A percentile compares a stretch with the other conserved stretches of the same genome.
phyloP scores from a whole-genome alignment of 1,140 invertebrate species.

The Fopius arisanus region DNA sequence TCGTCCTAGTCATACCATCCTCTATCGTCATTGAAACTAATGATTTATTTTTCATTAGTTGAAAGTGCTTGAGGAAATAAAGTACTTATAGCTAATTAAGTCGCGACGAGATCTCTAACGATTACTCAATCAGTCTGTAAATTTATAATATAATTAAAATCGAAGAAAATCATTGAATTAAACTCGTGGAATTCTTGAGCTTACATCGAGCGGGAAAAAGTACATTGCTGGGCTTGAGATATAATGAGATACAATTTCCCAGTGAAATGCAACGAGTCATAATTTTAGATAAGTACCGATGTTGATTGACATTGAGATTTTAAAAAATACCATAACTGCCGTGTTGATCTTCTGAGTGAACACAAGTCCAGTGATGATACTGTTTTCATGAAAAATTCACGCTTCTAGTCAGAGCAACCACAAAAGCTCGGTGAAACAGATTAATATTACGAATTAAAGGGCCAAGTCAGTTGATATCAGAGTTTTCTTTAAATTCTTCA shows the following conservation, averaged over 20 bases:
- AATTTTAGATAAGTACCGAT: neutral
- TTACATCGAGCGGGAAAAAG: neutral
- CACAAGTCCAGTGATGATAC: neutral
- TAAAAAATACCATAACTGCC: neutral
- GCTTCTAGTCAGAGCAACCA: neutral
- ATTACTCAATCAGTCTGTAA: constrained; percentile 1
- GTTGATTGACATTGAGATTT: neutral
- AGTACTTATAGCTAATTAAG: neutral
- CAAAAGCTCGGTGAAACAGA: constrained; percentile 1
- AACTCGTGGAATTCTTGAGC: neutral
- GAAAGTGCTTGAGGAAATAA: neutral
- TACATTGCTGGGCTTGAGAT: neutral
- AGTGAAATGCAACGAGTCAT: neutral
- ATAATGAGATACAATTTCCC: neutral
- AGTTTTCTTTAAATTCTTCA: neutral
- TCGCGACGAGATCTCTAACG: neutral
- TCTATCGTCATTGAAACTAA: neutral
- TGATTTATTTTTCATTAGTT: neutral
- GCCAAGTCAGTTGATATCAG: neutral
- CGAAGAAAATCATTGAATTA: neutral
- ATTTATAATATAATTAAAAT: constrained; percentile 5
- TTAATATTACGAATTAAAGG: neutral
- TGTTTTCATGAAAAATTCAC: neutral
- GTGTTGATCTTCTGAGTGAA: neutral
- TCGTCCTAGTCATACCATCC: neutral